phyloP scores from a whole-genome alignment of 2,113 vertebrate species.

The Rana temporaria region DNA sequence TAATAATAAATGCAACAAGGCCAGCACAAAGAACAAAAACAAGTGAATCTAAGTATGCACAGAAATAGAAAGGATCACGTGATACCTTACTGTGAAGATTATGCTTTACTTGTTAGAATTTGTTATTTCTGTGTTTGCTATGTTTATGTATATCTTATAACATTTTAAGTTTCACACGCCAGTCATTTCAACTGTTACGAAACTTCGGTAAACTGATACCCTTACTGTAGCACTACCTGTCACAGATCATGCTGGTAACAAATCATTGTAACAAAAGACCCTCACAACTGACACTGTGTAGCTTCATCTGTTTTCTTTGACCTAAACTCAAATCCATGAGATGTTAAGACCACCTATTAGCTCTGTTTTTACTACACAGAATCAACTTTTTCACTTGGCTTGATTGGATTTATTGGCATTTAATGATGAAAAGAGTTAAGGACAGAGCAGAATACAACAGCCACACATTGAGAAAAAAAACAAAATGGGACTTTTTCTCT shows the following conservation, averaged over 20 bases:
- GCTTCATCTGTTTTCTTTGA: constrained; percentile 15
- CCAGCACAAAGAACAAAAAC: too few relatives aligned
- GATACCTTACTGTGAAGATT: too few relatives aligned
- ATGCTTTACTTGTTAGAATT: too few relatives aligned
- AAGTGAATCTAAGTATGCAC: too few relatives aligned
- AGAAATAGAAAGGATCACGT: too few relatives aligned
- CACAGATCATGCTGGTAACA: constrained; percentile 11
- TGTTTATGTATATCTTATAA: too few relatives aligned
- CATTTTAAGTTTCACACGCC: constrained; percentile 14
- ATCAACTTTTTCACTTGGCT: constrained; percentile 36
- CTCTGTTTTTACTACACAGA: constrained; percentile 18
- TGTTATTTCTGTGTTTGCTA: too few relatives aligned
- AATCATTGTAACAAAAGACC: constrained; percentile 48
- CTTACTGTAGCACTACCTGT: constrained; percentile 32
- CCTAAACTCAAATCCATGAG: constrained; percentile 9
- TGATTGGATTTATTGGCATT: constrained; percentile 13
- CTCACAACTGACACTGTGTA: constrained; percentile 3
- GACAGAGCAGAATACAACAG: constrained; percentile 20
- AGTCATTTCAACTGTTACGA: constrained; percentile 19
- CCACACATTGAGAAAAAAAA: background rate
- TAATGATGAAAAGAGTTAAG: constrained; percentile 44
- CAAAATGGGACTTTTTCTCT: background rate
- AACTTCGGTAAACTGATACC: constrained; percentile 37
- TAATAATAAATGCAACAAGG: too few relatives aligned
- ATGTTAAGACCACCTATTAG: constrained; percentile 41